Evolutionary conservation across 2,113 vertebrate species (phyloP).

Genomic region (Acrocephalus arundinaceus): DNA sequence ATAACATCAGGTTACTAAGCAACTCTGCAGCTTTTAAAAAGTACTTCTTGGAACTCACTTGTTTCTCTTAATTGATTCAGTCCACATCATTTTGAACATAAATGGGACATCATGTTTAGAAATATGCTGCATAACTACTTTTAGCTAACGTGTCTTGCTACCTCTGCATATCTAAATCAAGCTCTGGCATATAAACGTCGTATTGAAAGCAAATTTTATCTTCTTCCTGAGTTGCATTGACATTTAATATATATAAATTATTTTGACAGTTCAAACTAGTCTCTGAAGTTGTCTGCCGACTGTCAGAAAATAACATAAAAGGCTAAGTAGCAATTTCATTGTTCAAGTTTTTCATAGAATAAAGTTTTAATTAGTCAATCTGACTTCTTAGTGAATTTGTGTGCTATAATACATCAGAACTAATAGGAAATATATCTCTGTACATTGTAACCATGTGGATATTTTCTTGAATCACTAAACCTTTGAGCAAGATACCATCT

Average conservation of each 20-base stretch:
- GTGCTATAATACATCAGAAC: conserved; percentile 5
- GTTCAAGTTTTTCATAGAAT: conserved; percentile 52
- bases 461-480: conserved; percentile 19
- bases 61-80: conserved; percentile 76
- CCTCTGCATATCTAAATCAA: conserved; percentile 74
- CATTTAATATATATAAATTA: conserved; percentile 73
- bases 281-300: conserved; percentile 58
- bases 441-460: background rate
- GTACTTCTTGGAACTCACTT: conserved; percentile 68
- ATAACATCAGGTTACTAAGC: conserved; percentile 69
- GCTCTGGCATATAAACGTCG: conserved; percentile 71
- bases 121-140: conserved; percentile 67
- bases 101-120: conserved; percentile 76
- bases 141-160: conserved; percentile 63
- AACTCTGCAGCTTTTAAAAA: conserved; percentile 63
- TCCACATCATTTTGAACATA: conserved; percentile 73
- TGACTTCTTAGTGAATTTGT: background rate
- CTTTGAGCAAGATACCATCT: background rate
- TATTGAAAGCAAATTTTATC: conserved; percentile 70
- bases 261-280: conserved; percentile 67
- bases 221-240: conserved; percentile 63
- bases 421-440: background rate
- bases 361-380: conserved; percentile 67
- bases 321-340: conserved; percentile 27
- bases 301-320: conserved; percentile 69